These are phyloP conservation scores for Physella acuta DNA, from an alignment of 1,140 invertebrate species.

Conservation along the genomic window DNA sequence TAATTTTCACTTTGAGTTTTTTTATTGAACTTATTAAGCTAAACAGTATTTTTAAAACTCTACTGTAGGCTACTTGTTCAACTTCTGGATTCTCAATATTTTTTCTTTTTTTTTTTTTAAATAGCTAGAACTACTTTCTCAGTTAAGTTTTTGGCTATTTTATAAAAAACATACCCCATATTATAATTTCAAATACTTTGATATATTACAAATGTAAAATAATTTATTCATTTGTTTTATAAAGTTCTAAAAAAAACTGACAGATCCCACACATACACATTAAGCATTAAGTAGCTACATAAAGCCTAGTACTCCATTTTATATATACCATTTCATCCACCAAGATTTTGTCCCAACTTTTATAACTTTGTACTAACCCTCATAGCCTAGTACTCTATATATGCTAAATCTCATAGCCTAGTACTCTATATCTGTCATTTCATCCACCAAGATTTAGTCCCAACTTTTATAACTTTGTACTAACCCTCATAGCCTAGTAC, in stretches of 20 bases:
- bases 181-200: no score
- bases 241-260: neutral
- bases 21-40: no score
- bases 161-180: no score
- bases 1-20: no score
- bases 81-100: no score
- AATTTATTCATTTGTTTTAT: no score
- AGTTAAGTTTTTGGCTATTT: no score
- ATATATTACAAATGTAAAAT: no score
- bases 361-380: neutral
- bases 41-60: no score
- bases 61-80: no score
- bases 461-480: neutral
- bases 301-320: neutral
- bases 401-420: neutral
- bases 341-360: neutral
- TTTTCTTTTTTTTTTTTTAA: no score
- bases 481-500: neutral
- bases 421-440: neutral
- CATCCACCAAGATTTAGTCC: neutral
- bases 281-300: neutral
- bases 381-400: neutral
- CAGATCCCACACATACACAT: neutral
- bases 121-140: no score
- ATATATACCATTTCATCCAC: neutral